Base-by-base conservation (phyloP, 2,113 vertebrate genomes). In the Hucho hucho region DNA sequence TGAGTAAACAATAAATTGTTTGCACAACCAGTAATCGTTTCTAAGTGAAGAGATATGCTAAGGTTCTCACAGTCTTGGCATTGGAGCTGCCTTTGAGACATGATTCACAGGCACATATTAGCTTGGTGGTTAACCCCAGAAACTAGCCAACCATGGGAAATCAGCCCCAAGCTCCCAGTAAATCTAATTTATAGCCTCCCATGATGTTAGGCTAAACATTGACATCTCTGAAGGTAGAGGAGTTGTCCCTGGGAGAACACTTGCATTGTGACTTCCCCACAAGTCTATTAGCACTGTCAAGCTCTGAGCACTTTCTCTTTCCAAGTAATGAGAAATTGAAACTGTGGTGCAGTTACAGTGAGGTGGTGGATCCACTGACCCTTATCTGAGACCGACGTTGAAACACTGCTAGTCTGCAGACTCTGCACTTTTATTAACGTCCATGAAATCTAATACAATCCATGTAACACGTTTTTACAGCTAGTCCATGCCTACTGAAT, bases 81-180 rank as follows among this genome's bases (percentile, higher is more conserved):
- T 79, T 58, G 78, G 75, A 79, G 24, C 25, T 74, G 28, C 58
- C 32, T 20, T 28, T 49, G 32, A 70, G 32, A 72, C 69, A 73
- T 73, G 74, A 84, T 82, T 83, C 74, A 69, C 26, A 72, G 85
- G 53, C 59, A 83, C 89, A 91, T 81, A 88, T 95, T 95, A 94
- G 92, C 81, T 89, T 82, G 85, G 84, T 93, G 92, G 92, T 94
- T 93, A 93, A 94, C 90, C 89, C 88, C 90, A 92, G 89, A 93
- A 93, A 92, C 90, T 91, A 93, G 88, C 93, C 90, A 93, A 87
- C 92, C 89, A 85, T 95, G 92, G 90, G 74, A 92, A 93, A 53
- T 43, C 37, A 43, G 91, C 94, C 93, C 61, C 69, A 83, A 92
- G 91, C 79, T 90, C 87, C 81, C 87, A 87, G 87, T 90, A 91